Percentiles rank a stretch among this genome's conserved stretches.
phyloP scores from a whole-genome alignment of 2,113 vertebrate species.

The Aleadryas rufinucha region DNA sequence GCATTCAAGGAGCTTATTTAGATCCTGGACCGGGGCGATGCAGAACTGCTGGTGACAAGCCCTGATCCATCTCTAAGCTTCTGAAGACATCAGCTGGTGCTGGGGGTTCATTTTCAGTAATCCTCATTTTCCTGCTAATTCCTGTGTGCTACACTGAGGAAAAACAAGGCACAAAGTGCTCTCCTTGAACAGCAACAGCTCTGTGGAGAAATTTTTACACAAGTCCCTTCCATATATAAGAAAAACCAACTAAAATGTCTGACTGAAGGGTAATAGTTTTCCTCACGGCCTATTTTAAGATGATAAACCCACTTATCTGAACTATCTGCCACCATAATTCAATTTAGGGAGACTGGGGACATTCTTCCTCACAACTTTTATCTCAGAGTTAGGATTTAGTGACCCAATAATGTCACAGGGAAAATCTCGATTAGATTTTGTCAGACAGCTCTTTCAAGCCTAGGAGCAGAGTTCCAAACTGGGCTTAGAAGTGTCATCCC shows the following conservation, averaged over 20 bases:
- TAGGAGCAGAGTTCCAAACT: background rate
- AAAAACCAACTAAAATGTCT: background rate
- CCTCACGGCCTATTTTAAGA: background rate
- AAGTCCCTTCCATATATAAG: background rate
- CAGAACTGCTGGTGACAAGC: background rate
- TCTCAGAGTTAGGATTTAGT: background rate
- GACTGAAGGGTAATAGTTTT: background rate
- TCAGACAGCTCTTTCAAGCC: background rate
- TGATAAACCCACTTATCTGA: background rate
- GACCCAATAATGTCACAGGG: background rate
- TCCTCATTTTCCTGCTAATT: background rate
- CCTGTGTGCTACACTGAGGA: background rate
- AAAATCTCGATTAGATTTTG: background rate
- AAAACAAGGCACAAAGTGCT: background rate
- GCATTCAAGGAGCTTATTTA: background rate
- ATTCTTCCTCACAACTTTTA: background rate
- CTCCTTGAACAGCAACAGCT: background rate
- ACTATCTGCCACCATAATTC: background rate
- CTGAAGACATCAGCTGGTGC: background rate
- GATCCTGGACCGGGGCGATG: background rate
- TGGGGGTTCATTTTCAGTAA: background rate
- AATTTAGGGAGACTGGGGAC: background rate
- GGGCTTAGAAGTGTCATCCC: background rate
- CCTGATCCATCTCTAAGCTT: background rate
- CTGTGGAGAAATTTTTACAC: background rate